A percentile compares a stretch with the other conserved stretches of the same genome.
These are phyloP conservation scores for Sardina pilchardus DNA, from an alignment of 2,113 vertebrate genomes.

Conservation along the genomic window DNA sequence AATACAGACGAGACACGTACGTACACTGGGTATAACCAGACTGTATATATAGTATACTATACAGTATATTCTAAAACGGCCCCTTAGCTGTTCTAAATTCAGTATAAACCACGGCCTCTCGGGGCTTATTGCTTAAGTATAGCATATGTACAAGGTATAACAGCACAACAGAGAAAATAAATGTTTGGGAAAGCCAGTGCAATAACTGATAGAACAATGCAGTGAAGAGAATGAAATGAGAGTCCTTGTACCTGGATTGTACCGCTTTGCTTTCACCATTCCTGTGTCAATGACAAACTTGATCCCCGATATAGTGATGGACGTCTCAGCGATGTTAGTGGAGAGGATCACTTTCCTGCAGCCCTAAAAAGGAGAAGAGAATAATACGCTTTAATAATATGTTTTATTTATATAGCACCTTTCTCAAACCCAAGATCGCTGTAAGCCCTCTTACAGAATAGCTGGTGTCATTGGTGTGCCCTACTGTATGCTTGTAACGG, in stretches of 20 bases:
- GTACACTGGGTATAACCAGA: no score
- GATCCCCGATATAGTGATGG: constrained; percentile 92
- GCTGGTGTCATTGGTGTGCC: no score
- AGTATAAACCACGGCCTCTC: no score
- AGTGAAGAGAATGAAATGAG: neutral
- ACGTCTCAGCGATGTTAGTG: constrained; percentile 97
- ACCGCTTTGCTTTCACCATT: constrained; percentile 98
- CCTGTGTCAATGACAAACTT: constrained; percentile 95
- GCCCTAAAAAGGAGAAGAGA: constrained; percentile 68
- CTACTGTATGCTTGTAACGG: neutral
- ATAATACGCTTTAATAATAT: neutral
- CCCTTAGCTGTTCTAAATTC: no score
- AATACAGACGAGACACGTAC: neutral
- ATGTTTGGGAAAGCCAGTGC: neutral
- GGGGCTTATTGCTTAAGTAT: no score
- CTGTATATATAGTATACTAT: no score
- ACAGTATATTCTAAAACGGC: no score
- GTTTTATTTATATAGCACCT: no score
- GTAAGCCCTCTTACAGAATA: no score
- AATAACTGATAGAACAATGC: neutral
- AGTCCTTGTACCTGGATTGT: constrained; percentile 83
- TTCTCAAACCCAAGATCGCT: no score
- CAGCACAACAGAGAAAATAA: no score
- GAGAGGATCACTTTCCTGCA: constrained; percentile 93
- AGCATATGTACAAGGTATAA: no score